Evolutionary conservation across 2,113 vertebrate species (phyloP), one percentile per base, ranked within the genome.

Genomic region (Callaeas wilsoni): DNA sequence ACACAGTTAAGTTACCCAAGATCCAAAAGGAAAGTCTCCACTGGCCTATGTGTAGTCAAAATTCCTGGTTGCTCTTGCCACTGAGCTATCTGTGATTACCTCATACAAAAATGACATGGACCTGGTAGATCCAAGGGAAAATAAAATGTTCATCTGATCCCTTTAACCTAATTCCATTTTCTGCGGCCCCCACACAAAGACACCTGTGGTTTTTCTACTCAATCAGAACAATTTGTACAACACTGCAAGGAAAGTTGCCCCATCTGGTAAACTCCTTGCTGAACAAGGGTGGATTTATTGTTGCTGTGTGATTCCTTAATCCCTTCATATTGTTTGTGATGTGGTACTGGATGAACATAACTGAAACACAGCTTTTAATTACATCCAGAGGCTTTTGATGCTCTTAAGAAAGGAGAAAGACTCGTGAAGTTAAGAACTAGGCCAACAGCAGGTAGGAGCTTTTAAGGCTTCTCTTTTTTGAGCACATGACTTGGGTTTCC

Each of bases 311-410:
- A 88, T 70, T 87, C 41, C 76, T 84, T 96, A 92, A 92, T 94
- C 82, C 33, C 29, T 80, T 77, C 0, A 0, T 35, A 83, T 60
- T 91, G 33, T 95, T 94, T 94, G 55, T 83, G 71, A 74, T 81
- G 71, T 93, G 75, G n/a, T 47, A 33, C 64, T 83, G 60, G 35
- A 80, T 80, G 83, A 93, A 63, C 49, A 25, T 55, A 91, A 86
- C 82, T 88, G 85, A 94, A 92, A 90, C 49, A 56, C 16, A 17
- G 50, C 20, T 9, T 78, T 79, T 94, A 90, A 94, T 93, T 92
- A 84, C n/a, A 65, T 88, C 64, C 76, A 85, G 20, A 56, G 52
- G 30, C 35, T 77, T 94, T 92, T 94, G 79, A 70, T 93, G 82
- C 50, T 94, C 63, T 95, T 74, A 77, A 88, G 82, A 87, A 93